Percentiles rank a stretch among this genome's conserved stretches.
phyloP scores from a whole-genome alignment of 2,888 invertebrate species.

The Eucera pruinosa region DNA sequence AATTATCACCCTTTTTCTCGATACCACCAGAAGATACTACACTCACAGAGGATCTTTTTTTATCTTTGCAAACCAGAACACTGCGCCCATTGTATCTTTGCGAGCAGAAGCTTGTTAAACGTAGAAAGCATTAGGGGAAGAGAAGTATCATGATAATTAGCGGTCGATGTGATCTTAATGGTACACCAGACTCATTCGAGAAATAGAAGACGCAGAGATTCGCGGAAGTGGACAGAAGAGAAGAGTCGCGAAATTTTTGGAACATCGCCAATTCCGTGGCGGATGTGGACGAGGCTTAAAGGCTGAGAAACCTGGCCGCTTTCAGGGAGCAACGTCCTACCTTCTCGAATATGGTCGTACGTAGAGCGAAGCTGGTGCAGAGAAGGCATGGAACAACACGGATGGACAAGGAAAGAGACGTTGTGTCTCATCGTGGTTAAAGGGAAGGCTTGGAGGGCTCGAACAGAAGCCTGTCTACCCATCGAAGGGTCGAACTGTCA shows the following conservation, averaged over 20 bases:
- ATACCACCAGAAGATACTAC: neutral
- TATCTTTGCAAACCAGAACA: neutral
- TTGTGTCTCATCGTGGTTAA: conserved; percentile 46
- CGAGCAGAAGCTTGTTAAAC: neutral
- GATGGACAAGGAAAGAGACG: conserved; percentile 38
- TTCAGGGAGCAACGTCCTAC: conserved; percentile 75
- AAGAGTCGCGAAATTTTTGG: conserved; percentile 61
- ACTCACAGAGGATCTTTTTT: neutral
- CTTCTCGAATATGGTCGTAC: conserved; percentile 66
- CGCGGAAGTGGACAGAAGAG: conserved; percentile 8
- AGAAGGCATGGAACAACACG: conserved; percentile 28
- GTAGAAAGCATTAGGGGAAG: neutral
- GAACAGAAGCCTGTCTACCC: conserved; percentile 52
- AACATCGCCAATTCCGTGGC: conserved; percentile 65
- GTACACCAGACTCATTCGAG: conserved; percentile 1
- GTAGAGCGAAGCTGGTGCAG: conserved; percentile 41
- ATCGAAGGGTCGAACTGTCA: conserved; percentile 63
- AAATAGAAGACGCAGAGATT: neutral
- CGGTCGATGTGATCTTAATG: neutral
- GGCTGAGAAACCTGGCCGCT: conserved; percentile 60
- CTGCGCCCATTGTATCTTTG: neutral
- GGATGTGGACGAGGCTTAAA: conserved; percentile 66
- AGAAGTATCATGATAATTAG: conserved; percentile 35
- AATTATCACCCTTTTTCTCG: conserved; percentile 31
- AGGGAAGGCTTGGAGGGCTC: conserved; percentile 49